Percentiles rank a stretch among this genome's conserved stretches.
Evolutionary conservation across 2,113 vertebrate genomes (phyloP).

Genomic region (Bothrops jararaca): DNA sequence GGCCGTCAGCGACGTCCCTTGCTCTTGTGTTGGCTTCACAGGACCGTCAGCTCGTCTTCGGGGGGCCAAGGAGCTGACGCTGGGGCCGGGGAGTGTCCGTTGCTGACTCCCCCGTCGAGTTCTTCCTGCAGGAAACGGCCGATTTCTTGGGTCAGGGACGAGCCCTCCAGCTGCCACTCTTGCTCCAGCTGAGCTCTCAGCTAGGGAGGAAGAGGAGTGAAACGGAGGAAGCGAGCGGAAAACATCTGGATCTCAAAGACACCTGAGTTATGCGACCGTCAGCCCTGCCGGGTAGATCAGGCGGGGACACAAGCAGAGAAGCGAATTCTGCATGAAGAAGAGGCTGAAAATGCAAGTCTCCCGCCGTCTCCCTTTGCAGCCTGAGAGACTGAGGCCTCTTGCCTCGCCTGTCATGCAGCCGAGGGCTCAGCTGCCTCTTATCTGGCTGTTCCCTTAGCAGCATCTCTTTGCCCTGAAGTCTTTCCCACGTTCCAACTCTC

Average conservation of each 20-base stretch:
- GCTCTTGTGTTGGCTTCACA: conserved; percentile 31
- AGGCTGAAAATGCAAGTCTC: too few species aligned
- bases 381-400: too few species aligned
- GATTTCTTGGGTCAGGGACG: conserved; percentile 74
- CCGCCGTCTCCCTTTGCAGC: too few species aligned
- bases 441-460: too few species aligned
- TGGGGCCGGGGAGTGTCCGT: conserved; percentile 58
- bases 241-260: neutral
- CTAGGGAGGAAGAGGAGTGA: conserved; percentile 51
- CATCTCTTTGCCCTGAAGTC: too few species aligned
- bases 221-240: neutral
- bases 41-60: conserved; percentile 63
- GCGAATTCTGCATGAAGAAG: neutral
- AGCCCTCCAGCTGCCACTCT: conserved; percentile 69
- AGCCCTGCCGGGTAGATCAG: neutral
- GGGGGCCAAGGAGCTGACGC: conserved; percentile 54
- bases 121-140: conserved; percentile 74
- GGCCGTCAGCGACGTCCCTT: neutral
- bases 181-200: conserved; percentile 64
- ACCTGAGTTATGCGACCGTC: too few species aligned
- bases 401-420: too few species aligned
- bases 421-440: too few species aligned
- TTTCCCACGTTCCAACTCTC: too few species aligned
- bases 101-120: conserved; percentile 61
- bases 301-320: neutral